These are phyloP conservation scores for Atta texana DNA, from an alignment of 1,140 invertebrate genomes.

Conservation along the genomic window DNA sequence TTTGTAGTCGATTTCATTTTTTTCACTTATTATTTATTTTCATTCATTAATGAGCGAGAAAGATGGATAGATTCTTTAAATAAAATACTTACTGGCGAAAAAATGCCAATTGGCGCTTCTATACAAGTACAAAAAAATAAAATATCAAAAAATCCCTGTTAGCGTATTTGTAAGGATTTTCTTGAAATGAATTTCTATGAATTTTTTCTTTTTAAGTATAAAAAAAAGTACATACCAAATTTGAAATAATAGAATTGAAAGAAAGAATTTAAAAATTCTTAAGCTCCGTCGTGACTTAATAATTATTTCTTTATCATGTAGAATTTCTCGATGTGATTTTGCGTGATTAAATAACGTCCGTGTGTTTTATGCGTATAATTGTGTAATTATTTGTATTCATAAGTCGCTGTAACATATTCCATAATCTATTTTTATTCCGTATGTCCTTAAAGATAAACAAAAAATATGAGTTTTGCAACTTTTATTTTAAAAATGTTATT, in stretches of 20 bases:
- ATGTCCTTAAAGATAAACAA: not conserved
- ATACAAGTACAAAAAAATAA: constrained; percentile 1
- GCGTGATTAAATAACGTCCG: not conserved
- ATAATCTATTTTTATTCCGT: not conserved
- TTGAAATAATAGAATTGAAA: too few relatives aligned
- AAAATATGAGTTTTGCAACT: not conserved
- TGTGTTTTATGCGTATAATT: not conserved
- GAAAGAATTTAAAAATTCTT: not conserved
- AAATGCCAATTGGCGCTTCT: not conserved
- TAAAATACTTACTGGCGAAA: not conserved
- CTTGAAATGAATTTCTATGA: not conserved
- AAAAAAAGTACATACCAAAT: not conserved
- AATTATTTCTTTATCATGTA: not conserved
- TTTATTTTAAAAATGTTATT: not conserved
- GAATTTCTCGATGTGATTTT: not conserved
- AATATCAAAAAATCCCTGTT: not conserved
- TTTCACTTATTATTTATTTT: not conserved
- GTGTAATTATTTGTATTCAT: constrained; percentile 1
- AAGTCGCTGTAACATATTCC: constrained; percentile 1
- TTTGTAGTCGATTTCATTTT: not conserved
- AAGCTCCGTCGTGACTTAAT: not conserved
- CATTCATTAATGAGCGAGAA: not conserved
- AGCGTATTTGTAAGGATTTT: not conserved
- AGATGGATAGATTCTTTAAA: not conserved
- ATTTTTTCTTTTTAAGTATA: not conserved